A percentile compares a stretch with the other conserved stretches of the same genome.
Conservation (phyloP, 2,888 invertebrate species). For the Orthonevra nobilis region DNA sequence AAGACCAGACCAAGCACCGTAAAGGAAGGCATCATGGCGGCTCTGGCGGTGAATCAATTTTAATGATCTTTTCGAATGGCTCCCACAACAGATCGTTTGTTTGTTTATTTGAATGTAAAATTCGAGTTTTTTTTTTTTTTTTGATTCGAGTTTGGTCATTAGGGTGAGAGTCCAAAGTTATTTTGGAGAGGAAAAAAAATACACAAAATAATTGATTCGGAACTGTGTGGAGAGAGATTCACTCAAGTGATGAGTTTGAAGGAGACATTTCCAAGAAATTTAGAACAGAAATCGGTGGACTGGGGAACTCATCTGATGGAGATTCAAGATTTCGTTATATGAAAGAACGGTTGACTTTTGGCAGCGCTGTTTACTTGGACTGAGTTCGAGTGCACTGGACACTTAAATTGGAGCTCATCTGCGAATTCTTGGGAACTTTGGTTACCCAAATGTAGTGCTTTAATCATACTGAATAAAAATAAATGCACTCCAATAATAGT, state of each 20-base stretch:
- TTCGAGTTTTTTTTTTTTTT: conserved; percentile 18
- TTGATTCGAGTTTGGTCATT: conserved; percentile 57
- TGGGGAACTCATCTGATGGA: conserved; percentile 25
- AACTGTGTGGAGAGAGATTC: conserved; percentile 25
- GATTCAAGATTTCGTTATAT: conserved; percentile 47
- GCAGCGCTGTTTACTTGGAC: not conserved
- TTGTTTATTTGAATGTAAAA: conserved; percentile 67
- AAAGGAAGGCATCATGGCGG: conserved; percentile 21
- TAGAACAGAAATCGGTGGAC: no score
- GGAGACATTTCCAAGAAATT: conserved; percentile 55
- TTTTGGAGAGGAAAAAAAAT: not conserved
- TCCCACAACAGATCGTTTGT: conserved; percentile 69
- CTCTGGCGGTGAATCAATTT: conserved; percentile 72
- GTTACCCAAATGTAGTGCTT: no score
- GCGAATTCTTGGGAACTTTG: conserved; percentile 43
- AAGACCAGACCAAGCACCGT: conserved; percentile 14
- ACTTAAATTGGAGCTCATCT: conserved; percentile 51
- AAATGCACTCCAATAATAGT: no score
- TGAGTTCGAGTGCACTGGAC: conserved; percentile 19
- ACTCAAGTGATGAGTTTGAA: conserved; percentile 50
- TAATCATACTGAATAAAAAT: no score
- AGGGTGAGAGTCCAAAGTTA: conserved; percentile 31
- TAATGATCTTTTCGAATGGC: conserved; percentile 72
- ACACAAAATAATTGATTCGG: conserved; percentile 60
- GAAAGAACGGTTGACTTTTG: conserved; percentile 25